phyloP scores from a whole-genome alignment of 1,140 invertebrate genomes.

The Pseudomyrmex concolor region DNA sequence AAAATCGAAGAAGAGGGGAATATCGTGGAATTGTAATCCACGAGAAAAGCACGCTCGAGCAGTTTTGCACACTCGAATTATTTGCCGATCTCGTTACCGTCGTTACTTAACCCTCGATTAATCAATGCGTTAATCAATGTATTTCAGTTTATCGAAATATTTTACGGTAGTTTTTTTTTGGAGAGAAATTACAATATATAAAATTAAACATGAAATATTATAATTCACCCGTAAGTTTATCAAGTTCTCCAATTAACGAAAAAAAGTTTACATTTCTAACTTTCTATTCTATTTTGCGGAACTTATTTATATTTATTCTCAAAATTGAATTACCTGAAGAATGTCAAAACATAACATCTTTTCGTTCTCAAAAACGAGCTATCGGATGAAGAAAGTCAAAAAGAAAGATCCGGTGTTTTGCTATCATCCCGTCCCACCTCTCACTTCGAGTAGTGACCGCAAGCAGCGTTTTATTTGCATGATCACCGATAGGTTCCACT shows the following conservation, averaged over 20 bases:
- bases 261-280: not conserved
- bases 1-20: slow-evolving; percentile 50
- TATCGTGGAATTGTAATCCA: slow-evolving; percentile 47
- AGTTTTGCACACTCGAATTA: slow-evolving; percentile 35
- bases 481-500: not conserved
- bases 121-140: not conserved
- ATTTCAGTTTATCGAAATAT: not conserved
- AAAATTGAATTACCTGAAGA: too few species aligned
- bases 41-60: slow-evolving; percentile 25
- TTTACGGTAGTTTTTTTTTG: not conserved
- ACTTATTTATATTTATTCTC: too few species aligned
- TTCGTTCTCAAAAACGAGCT: too few species aligned
- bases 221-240: not conserved
- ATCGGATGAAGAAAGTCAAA: too few species aligned
- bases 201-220: not conserved
- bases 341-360: too few species aligned
- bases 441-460: not conserved
- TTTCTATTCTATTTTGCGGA: not conserved
- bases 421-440: too few species aligned
- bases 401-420: too few species aligned
- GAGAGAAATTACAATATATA: not conserved
- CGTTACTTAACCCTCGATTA: slow-evolving; percentile 2
- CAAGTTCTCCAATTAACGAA: not conserved
- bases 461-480: not conserved
- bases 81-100: slow-evolving; percentile 24